phyloP scores from a whole-genome alignment of 2,113 vertebrate genomes.

The Podocnemis expansa region DNA sequence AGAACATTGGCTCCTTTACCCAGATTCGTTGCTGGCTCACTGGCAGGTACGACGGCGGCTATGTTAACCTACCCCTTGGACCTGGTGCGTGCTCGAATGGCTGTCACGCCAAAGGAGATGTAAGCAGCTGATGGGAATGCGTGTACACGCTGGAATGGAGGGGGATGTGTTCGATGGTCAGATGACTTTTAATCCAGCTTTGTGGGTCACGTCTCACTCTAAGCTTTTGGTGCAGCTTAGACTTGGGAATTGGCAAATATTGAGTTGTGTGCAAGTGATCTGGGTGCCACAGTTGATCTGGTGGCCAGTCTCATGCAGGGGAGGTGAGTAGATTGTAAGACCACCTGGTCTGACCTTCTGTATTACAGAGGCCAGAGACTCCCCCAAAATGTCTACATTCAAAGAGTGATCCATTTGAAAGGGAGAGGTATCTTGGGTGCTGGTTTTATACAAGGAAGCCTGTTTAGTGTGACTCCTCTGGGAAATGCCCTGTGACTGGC shows the following conservation, averaged over 20 bases:
- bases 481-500: neutral
- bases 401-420: neutral
- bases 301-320: neutral
- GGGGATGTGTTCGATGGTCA: neutral
- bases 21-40: constrained; percentile 89
- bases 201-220: constrained; percentile 32
- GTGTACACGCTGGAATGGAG: neutral
- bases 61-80: constrained; percentile 96
- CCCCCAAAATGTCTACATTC: neutral
- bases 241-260: neutral
- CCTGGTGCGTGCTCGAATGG: constrained; percentile 98
- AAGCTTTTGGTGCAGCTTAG: constrained; percentile 1
- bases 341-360: neutral
- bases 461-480: accelerated
- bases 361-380: neutral
- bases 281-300: neutral
- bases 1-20: constrained; percentile 91
- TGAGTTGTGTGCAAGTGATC: neutral
- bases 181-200: neutral
- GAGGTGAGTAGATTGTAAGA: neutral
- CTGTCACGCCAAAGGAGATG: constrained; percentile 98
- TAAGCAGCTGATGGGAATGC: constrained; percentile 72
- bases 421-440: neutral
- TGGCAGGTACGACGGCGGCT: constrained; percentile 92
- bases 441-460: neutral